These are phyloP conservation scores for Aproaerema taeniolella DNA, from an alignment of 2,888 invertebrate species.

Conservation along the genomic window DNA sequence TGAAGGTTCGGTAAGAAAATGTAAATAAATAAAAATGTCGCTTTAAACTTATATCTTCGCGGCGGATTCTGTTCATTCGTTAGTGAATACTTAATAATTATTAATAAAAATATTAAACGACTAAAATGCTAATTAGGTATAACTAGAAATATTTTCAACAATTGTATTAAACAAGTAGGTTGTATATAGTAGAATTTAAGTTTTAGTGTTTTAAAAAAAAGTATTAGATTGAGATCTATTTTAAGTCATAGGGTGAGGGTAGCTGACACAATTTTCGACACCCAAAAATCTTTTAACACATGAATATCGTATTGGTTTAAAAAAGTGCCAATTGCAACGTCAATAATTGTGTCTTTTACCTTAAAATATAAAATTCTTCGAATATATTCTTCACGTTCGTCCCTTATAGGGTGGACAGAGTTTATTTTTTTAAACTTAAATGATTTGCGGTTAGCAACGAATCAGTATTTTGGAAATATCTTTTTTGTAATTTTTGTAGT, in stretches of 20 bases:
- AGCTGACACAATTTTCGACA: no score
- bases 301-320: no score
- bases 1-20: not conserved
- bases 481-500: slow-evolving; percentile 16
- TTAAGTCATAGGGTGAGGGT: slow-evolving; percentile 56
- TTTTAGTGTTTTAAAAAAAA: slow-evolving; percentile 40
- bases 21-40: slow-evolving; percentile 14
- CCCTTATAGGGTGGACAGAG: not conserved
- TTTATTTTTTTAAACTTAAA: slow-evolving; percentile 53
- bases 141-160: slow-evolving; percentile 8
- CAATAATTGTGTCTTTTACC: no score
- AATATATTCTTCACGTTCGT: slow-evolving; percentile 29
- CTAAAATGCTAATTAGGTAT: slow-evolving; percentile 3
- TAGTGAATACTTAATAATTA: no score
- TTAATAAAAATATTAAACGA: not conserved
- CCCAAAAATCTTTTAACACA: no score
- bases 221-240: slow-evolving; percentile 59
- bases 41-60: no score
- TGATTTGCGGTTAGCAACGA: slow-evolving; percentile 68
- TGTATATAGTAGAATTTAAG: slow-evolving; percentile 60
- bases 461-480: slow-evolving; percentile 55
- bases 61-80: no score
- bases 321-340: no score
- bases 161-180: slow-evolving; percentile 9
- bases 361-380: slow-evolving; percentile 45